Percentiles rank a stretch among this genome's conserved stretches.
These are phyloP conservation scores for Archips crataeganus DNA, from an alignment of 2,888 invertebrate species.

Conservation along the genomic window DNA sequence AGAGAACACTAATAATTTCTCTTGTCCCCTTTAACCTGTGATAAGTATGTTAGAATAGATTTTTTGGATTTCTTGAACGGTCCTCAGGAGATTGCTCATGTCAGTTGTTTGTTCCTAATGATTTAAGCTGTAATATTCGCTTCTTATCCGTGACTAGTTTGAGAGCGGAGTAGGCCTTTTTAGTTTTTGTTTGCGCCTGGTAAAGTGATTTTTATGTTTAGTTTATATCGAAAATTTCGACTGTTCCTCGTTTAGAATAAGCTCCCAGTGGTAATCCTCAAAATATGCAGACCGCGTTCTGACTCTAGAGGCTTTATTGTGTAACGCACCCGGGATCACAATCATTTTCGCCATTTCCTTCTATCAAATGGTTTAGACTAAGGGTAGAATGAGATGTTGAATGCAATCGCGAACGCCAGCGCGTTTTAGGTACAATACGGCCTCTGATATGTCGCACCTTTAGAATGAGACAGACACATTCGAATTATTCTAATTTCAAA, in stretches of 20 bases:
- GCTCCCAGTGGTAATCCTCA: too few relatives aligned
- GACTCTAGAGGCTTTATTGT: too few relatives aligned
- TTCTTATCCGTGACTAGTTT: conserved; percentile 75
- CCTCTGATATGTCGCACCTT: too few relatives aligned
- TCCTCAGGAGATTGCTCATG: conserved; percentile 78
- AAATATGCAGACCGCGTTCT: too few relatives aligned
- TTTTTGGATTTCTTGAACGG: conserved; percentile 76
- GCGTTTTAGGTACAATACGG: too few relatives aligned
- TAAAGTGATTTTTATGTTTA: conserved; percentile 46
- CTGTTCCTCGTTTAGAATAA: conserved; percentile 56
- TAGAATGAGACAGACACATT: too few relatives aligned
- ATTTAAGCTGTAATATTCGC: conserved; percentile 77
- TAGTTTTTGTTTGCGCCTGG: conserved; percentile 69
- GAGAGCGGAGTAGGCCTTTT: conserved; percentile 55
- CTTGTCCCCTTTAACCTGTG: conserved; percentile 85
- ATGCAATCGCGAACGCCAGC: too few relatives aligned
- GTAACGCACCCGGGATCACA: too few relatives aligned
- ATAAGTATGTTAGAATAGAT: conserved; percentile 84
- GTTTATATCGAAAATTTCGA: conserved; percentile 58
- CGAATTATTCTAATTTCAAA: too few relatives aligned
- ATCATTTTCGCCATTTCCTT: too few relatives aligned
- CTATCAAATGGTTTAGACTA: too few relatives aligned
- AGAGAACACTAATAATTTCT: conserved; percentile 84
- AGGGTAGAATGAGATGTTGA: too few relatives aligned
- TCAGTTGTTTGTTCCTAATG: conserved; percentile 80